Percentiles rank a stretch among this genome's conserved stretches.
Evolutionary conservation across 2,888 invertebrate genomes (phyloP).

Genomic region (Eueremaeus valkanovi): DNA sequence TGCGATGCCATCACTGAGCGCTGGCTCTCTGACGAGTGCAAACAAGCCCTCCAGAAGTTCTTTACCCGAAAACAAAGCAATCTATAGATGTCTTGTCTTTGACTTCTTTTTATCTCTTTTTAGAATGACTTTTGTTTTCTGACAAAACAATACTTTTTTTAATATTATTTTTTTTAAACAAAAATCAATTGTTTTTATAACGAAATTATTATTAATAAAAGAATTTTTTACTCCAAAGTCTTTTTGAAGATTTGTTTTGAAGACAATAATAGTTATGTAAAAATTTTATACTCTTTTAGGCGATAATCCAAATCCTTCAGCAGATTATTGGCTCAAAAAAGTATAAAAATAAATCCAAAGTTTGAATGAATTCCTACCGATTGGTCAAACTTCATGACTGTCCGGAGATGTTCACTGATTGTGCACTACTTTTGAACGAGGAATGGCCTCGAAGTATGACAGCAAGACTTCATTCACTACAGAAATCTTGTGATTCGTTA

Average conservation of each 20-base stretch:
- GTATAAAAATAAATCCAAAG: too few relatives aligned
- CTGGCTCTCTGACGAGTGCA: slow-evolving; percentile 64
- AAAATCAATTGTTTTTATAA: too few relatives aligned
- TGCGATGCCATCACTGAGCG: slow-evolving; percentile 62
- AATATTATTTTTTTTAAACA: too few relatives aligned
- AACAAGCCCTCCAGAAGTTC: slow-evolving; percentile 58
- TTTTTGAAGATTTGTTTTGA: too few relatives aligned
- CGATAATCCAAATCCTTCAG: neutral
- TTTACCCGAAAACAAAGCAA: neutral
- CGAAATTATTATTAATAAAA: too few relatives aligned
- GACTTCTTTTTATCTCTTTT: too few relatives aligned
- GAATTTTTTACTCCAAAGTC: too few relatives aligned
- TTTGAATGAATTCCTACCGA: neutral
- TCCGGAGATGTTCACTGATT: slow-evolving; percentile 3
- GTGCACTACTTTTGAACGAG: slow-evolving; percentile 35
- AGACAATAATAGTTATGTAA: too few relatives aligned
- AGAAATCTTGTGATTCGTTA: slow-evolving; percentile 34
- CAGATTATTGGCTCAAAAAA: too few relatives aligned
- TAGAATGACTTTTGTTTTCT: too few relatives aligned
- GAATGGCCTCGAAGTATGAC: slow-evolving; percentile 40
- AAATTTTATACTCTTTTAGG: neutral
- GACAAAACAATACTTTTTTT: too few relatives aligned
- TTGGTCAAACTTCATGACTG: slow-evolving; percentile 37
- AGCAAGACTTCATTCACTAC: slow-evolving; percentile 22
- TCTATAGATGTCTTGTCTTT: too few relatives aligned